Evolutionary conservation across 2,888 invertebrate genomes (phyloP), one percentile per base, ranked within the genome.

Genomic region (Auanema sp.): DNA sequence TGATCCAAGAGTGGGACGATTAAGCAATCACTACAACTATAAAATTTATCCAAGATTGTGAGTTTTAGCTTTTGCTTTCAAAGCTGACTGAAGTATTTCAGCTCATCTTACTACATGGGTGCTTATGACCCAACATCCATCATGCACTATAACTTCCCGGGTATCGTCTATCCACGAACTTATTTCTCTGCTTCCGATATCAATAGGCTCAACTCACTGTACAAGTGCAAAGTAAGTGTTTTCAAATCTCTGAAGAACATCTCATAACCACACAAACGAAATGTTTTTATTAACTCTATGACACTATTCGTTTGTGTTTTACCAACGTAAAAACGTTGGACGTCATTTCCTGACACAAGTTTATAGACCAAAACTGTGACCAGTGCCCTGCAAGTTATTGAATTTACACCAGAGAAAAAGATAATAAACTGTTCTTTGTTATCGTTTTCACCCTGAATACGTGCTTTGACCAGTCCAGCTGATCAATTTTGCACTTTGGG

Each of bases 91-190:
- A 11, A 33, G 5, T 2, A 11, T 42, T 63, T 58, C 41, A 63
- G 54, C 33, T 61, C 61, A 33, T 64, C 70, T 1, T 71, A 64
- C 62, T 73, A 73, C 50, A 73, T 73, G 73, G 70, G 73, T 14
- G 65, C 56, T 12, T 73, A 73, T 40, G 73, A 73, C 44, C 58
- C 64, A 52, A 65, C 65, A n/a, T 73, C 73, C n/a, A 73, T 73
- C 55, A 73, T 73, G 73, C 73, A 73, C 60, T 73, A 73, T 70
- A 73, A 73, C 58, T 71, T 73, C 60, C 51, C 42, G 4, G 67
- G 60, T 23, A 64, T 73, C 41, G 67, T 69, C 63, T 55, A 63
- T 16, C 49, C 58, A 42, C 56, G 72, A 51, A 58, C 57, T 40
- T 60, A 67, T 42, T 73, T 73, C 67, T 66, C 66, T 11, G 23